phyloP scores from a whole-genome alignment of 2,888 invertebrate genomes.

The Tanypteryx hageni region DNA sequence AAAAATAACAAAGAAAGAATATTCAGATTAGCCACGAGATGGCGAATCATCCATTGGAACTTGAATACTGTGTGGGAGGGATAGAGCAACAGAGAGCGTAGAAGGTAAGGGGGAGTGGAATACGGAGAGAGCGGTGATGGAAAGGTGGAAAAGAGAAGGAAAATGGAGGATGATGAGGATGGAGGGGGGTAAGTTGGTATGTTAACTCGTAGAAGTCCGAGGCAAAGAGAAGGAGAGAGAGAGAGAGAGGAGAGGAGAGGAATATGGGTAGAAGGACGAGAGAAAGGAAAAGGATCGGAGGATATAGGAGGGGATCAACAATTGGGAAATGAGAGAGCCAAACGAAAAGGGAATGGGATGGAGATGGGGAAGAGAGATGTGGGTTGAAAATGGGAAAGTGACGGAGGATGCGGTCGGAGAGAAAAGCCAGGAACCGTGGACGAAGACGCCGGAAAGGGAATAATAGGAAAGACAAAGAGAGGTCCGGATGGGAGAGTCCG shows the following conservation, averaged over 20 bases:
- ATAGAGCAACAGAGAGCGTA: neutral
- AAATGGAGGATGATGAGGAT: neutral
- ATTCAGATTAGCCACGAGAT: constrained; percentile 18
- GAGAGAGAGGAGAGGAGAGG: too few species aligned
- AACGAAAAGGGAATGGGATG: neutral
- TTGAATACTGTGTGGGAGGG: neutral
- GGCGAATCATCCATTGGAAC: neutral
- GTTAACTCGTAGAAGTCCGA: too few species aligned
- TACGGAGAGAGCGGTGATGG: neutral
- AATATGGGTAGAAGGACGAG: neutral
- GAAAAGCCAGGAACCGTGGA: neutral
- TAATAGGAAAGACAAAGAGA: neutral
- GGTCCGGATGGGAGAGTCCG: neutral
- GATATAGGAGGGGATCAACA: neutral
- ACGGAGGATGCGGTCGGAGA: neutral
- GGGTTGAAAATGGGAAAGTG: neutral
- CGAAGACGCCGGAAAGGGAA: neutral
- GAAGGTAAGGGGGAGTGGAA: neutral
- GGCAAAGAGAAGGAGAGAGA: too few species aligned
- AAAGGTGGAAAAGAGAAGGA: neutral
- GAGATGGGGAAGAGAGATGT: neutral
- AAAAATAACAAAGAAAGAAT: neutral
- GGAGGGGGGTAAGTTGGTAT: neutral
- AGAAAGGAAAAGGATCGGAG: neutral
- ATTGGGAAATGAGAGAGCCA: neutral